Evolutionary conservation across 2,888 invertebrate species (phyloP), one percentile per base, ranked within the genome.

Genomic region (Hesperia comma): DNA sequence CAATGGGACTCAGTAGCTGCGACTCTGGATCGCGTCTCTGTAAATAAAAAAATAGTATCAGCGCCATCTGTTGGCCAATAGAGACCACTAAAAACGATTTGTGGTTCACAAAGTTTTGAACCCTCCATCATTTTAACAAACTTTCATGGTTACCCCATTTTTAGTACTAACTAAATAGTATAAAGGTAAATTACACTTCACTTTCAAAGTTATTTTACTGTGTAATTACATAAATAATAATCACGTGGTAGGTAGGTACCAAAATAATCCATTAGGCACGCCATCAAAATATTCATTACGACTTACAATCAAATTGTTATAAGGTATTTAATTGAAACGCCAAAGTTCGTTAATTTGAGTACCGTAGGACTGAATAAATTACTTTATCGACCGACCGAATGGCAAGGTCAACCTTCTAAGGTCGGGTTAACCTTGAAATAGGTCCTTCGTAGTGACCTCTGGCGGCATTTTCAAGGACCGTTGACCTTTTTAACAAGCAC

Each of bases 11-110:
- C 8, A 76, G 37, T 0, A 76, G 74, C 60, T 88, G 88, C 0
- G 84, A 80, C 63, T 89, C 91, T 53, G 86, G 66, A 43, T 91
- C 90, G 70, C 79, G 76, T 76, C 83, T 86, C 91, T 91, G 86
- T 1, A 84, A 87, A 75, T 75, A 82, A 74, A 53, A 37, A 5
- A 17, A 17, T 46, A 41, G 15, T 46, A 8, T 7, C 17, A 46
- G 46, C 46, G 46, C 46, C 46, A 46, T 46, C 46, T 46, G 8
- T 15, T 46, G 8, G 15, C 14, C 46, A 46, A 8, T 46, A 17
- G 46, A 10, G 1, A 12, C 3, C 12, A 37, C 10, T 37, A 37
- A 17, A 8, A n/a, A 46, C 5, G 0, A 26, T 2, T 37, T 10
- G 7, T 26, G 5, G 3, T 26, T 26, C 26, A 5, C 26, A 26